Evolutionary conservation across 2,113 vertebrate genomes (phyloP).

Genomic region (Lepisosteus oculatus): DNA sequence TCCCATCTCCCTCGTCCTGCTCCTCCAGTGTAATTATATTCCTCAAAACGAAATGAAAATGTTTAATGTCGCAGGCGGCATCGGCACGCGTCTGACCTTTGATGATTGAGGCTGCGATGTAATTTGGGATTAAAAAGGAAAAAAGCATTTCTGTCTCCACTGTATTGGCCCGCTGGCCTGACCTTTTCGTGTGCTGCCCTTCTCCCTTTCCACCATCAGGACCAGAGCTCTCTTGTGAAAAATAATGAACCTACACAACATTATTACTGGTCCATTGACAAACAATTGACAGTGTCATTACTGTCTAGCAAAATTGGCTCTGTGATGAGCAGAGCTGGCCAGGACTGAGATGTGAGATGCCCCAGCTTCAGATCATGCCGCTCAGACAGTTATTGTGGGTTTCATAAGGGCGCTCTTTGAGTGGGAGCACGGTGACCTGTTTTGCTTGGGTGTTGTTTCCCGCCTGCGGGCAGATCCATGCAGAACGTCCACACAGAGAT

Average conservation of each 20-base stretch:
- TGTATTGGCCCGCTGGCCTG: conserved; percentile 10
- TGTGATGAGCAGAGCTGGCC: too few species aligned
- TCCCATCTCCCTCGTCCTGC: not conserved
- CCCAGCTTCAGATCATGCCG: too few species aligned
- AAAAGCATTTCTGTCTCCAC: conserved; percentile 21
- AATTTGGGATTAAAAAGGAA: conserved; percentile 34
- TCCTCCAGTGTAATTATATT: conserved; percentile 5
- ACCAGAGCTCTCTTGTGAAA: conserved; percentile 18
- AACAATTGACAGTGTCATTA: too few species aligned
- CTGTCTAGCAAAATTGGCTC: too few species aligned
- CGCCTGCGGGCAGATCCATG: too few species aligned
- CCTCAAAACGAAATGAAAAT: conserved; percentile 30
- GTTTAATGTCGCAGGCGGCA: conserved; percentile 24
- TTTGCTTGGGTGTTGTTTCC: too few species aligned
- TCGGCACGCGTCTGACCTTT: conserved; percentile 32
- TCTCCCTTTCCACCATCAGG: conserved; percentile 6
- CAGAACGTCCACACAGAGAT: too few species aligned
- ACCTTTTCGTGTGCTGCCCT: conserved; percentile 27
- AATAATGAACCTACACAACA: conserved; percentile 28
- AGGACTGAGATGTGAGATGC: too few species aligned
- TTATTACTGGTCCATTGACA: conserved; percentile 21
- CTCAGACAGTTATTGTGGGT: too few species aligned
- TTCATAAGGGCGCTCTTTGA: too few species aligned
- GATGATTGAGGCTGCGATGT: conserved; percentile 17
- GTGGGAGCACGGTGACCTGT: too few species aligned